Conservation (phyloP, 2,113 vertebrate species). For the Lepisosteus oculatus region DNA sequence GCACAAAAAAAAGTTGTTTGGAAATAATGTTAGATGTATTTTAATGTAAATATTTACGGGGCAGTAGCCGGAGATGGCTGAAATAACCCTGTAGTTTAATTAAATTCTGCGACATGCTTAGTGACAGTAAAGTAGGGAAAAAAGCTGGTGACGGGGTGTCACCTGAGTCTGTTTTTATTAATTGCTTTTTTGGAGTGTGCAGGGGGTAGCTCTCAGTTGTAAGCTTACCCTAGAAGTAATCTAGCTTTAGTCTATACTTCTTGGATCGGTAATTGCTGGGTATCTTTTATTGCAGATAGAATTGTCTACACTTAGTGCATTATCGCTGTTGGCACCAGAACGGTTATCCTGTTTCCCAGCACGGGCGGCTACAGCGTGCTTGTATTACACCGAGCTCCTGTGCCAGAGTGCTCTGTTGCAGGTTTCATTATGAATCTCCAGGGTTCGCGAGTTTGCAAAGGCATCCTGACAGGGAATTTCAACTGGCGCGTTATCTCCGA, state of each 20-base stretch:
- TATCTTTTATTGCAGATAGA: constrained; percentile 1
- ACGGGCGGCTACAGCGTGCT: neutral
- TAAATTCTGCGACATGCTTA: too few relatives aligned
- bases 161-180: neutral
- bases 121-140: too few relatives aligned
- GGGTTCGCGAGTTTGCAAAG: neutral
- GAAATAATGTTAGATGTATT: too few relatives aligned
- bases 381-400: constrained; percentile 1
- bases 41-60: too few relatives aligned
- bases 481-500: constrained; percentile 57
- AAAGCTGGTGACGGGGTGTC: too few relatives aligned
- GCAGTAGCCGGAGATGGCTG: too few relatives aligned
- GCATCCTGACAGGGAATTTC: constrained; percentile 66
- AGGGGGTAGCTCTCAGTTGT: neutral
- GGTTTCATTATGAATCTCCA: constrained; percentile 17
- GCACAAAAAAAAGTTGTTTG: too few relatives aligned
- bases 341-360: constrained; percentile 6
- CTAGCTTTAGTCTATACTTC: neutral
- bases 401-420: constrained; percentile 24
- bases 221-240: neutral
- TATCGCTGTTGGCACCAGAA: constrained; percentile 33
- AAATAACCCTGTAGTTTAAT: too few relatives aligned
- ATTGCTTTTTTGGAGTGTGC: neutral
- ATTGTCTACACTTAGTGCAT: constrained; percentile 15
- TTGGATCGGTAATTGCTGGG: neutral